A percentile compares a stretch with the other conserved stretches of the same genome.
Evolutionary conservation across 2,113 vertebrate genomes (phyloP).

Genomic region (Oceanites oceanicus): DNA sequence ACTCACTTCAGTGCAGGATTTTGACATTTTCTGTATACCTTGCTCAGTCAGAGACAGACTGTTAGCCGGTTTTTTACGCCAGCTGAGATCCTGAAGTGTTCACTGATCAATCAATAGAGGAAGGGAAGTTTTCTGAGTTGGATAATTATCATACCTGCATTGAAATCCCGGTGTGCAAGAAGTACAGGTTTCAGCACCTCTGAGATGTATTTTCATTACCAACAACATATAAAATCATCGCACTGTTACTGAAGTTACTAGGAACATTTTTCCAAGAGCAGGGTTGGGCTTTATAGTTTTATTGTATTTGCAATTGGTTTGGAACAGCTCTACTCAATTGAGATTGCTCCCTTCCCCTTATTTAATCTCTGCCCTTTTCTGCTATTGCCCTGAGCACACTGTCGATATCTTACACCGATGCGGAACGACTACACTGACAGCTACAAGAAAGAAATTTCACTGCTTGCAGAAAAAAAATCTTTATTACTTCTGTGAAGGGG

Average conservation of each 20-base stretch:
- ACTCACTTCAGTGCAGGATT: not conserved
- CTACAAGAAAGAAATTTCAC: slow-evolving; percentile 13
- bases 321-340: not conserved
- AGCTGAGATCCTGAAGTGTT: not conserved
- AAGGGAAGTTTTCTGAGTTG: not conserved
- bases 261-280: not conserved
- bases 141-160: not conserved
- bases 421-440: not conserved
- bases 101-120: not conserved
- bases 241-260: not conserved
- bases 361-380: not conserved
- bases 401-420: not conserved
- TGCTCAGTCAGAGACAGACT: not conserved
- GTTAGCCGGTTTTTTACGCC: not conserved
- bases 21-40: not conserved
- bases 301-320: not conserved
- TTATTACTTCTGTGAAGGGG: slow-evolving; percentile 18
- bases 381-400: not conserved
- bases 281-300: not conserved
- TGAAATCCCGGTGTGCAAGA: not conserved
- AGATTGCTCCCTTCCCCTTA: not conserved
- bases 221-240: not conserved
- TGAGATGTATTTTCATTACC: not conserved
- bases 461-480: slow-evolving; percentile 1
- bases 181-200: not conserved